phyloP scores from a whole-genome alignment of 2,888 invertebrate species.

The Oeneis ivallda region DNA sequence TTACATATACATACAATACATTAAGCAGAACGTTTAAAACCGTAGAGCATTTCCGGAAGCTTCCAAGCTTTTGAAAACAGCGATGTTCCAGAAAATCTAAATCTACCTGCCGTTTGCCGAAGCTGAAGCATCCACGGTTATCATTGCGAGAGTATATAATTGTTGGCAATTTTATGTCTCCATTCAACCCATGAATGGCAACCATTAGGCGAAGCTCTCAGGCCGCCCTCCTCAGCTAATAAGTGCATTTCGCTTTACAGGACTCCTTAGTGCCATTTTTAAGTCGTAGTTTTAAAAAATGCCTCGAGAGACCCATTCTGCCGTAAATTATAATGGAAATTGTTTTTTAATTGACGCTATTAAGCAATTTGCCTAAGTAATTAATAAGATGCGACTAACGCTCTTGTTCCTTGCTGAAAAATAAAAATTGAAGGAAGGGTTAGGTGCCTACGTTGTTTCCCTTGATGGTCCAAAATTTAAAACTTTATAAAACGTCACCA shows the following conservation, averaged over 20 bases:
- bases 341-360: constrained; percentile 62
- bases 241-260: constrained; percentile 79
- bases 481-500: not conserved
- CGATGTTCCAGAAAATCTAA: constrained; percentile 41
- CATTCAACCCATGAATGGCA: constrained; percentile 77
- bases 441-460: constrained; percentile 5
- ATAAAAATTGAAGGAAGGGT: constrained; percentile 26
- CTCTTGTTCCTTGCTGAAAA: constrained; percentile 27
- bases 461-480: constrained; percentile 1
- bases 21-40: constrained; percentile 25
- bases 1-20: constrained; percentile 4
- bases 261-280: constrained; percentile 75
- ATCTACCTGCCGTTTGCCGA: constrained; percentile 47
- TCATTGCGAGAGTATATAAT: constrained; percentile 80
- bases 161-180: constrained; percentile 78
- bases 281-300: constrained; percentile 60
- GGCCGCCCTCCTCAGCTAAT: constrained; percentile 75
- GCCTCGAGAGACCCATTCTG: constrained; percentile 51
- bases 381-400: constrained; percentile 45
- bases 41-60: constrained; percentile 37
- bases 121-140: constrained; percentile 71
- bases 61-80: constrained; percentile 40
- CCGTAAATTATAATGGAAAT: constrained; percentile 50
- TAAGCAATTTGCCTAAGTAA: constrained; percentile 58
- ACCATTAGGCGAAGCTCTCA: constrained; percentile 77